Evolutionary conservation across 2,113 vertebrate genomes (phyloP).

Genomic region (Dicrurus megarhynchus): DNA sequence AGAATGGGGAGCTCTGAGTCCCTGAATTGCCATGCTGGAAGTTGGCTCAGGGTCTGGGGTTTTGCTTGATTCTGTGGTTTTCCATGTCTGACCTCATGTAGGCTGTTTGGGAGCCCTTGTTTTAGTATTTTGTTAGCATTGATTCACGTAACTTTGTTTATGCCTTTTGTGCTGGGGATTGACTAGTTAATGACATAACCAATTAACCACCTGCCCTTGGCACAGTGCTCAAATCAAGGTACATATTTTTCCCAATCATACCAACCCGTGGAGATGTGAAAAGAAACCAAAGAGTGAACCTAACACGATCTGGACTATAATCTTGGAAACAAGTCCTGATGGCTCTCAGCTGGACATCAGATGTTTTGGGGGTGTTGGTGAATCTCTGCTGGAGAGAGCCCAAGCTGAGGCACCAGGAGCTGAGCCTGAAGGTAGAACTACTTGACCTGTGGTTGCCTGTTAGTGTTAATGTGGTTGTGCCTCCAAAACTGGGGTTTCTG

Average conservation of each 20-base stretch:
- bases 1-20: not conserved
- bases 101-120: not conserved
- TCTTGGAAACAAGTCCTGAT: not conserved
- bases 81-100: not conserved
- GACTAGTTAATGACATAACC: not conserved
- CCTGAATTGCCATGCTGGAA: not conserved
- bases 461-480: not conserved
- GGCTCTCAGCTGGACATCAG: not conserved
- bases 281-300: not conserved
- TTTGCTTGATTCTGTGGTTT: not conserved
- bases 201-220: not conserved
- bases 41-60: not conserved
- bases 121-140: conserved; percentile 17
- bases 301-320: not conserved
- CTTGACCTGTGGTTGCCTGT: not conserved
- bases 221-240: not conserved
- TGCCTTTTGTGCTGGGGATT: not conserved
- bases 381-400: not conserved
- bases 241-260: not conserved
- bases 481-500: not conserved
- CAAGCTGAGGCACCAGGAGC: not conserved
- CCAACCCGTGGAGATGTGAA: not conserved
- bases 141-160: not conserved
- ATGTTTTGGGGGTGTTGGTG: not conserved
- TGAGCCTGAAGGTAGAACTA: not conserved